phyloP scores from a whole-genome alignment of 2,888 invertebrate species.

The Lumbricus terrestris region DNA sequence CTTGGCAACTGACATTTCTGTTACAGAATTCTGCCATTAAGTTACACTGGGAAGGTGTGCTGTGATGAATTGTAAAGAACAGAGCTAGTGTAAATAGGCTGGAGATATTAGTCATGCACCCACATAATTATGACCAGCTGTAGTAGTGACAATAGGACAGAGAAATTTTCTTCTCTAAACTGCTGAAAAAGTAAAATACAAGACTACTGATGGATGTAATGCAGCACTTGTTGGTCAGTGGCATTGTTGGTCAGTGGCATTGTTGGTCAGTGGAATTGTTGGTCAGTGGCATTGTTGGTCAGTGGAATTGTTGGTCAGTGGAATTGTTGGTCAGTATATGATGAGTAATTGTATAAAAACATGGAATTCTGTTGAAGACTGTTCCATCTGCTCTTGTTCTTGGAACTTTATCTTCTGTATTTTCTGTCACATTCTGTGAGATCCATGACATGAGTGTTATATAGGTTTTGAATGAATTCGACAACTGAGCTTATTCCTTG shows the following conservation, averaged over 20 bases:
- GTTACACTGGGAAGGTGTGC: background rate
- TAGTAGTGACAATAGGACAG: background rate
- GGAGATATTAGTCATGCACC: background rate
- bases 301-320: background rate
- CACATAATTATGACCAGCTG: background rate
- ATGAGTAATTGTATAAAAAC: background rate
- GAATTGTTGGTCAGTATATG: too few species aligned
- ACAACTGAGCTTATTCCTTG: background rate
- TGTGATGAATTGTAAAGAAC: background rate
- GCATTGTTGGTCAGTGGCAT: background rate
- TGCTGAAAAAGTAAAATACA: background rate
- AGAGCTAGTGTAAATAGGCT: background rate
- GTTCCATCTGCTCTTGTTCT: background rate
- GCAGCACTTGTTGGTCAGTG: conserved; percentile 3
- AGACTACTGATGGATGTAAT: background rate
- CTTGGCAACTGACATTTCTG: too few species aligned
- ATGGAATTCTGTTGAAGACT: background rate
- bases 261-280: too few species aligned
- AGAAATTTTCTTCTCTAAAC: background rate
- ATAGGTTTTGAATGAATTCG: background rate
- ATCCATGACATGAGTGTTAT: background rate
- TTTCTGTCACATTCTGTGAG: background rate
- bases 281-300: too few species aligned
- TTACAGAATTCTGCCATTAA: background rate
- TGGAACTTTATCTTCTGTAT: background rate